Base-by-base conservation (phyloP, 2,888 invertebrate species). In the Drosophila paramelanica region DNA sequence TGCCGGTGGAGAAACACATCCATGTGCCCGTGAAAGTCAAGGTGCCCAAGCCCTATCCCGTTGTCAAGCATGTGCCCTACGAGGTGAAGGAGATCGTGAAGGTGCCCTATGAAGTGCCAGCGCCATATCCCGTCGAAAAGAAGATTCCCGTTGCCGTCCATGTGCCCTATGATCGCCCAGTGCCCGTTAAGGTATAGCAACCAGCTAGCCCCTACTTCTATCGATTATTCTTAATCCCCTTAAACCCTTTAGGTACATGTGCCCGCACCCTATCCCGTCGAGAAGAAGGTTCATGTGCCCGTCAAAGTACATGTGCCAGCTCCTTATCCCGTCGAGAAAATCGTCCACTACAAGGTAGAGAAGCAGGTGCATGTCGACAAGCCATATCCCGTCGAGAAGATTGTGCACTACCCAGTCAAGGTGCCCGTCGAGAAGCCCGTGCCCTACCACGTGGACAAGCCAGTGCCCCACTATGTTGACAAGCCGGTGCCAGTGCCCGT, bases 61-160 rank as follows among this genome's bases (percentile, higher is more conserved):
- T 97, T 75, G 93, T 94, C 92, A 94, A 94, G 92, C 94, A 94
- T 91, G 93, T 94, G 78, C 96, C 96, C 45, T 94, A 94, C 89
- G 95, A 95, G 56, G 96, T 96, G 76, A 96, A 96, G 93, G 96
- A 96, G 92, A 94, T 94, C 93, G 95, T 96, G 53, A 96, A 96
- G 91, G 96, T 96, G 65, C 96, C 96, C 77, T 95, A 96, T 69
- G 96, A 96, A 89, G 94, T 96, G 69, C 96, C 96, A 80, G 94
- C 94, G 82, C 96, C 96, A 82, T 96, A 96, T 93, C 96, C 96
- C 88, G 96, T 96, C 79, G 95, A 95, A 91, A 96, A 95, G 93
- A 94, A 94, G 93, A 95, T 96, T 51, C 96, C 95, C 90, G 95
- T 96, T 72, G 95, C 96, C 80, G 95, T 96, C 47, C 95, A 93